Conservation (phyloP, 2,797 vertebrate species). For the Poecilia picta region DNA sequence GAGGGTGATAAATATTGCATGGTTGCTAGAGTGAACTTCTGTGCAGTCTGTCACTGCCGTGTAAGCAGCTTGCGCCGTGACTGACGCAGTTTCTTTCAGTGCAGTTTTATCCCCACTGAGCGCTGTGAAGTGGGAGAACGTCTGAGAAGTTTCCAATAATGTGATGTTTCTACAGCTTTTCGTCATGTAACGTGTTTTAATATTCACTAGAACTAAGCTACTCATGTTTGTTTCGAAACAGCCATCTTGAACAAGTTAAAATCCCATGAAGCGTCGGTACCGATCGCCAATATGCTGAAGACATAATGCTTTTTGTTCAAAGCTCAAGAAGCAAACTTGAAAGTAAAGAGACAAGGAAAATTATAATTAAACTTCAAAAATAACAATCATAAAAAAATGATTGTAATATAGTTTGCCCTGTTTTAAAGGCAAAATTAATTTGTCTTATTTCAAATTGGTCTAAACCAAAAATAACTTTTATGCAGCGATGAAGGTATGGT, state of each 20-base stretch:
- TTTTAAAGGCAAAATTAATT: too few relatives aligned
- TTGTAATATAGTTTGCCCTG: too few relatives aligned
- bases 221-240: slow-evolving; percentile 34
- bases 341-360: not conserved
- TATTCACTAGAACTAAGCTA: slow-evolving; percentile 22
- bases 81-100: slow-evolving; percentile 27
- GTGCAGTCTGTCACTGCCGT: slow-evolving; percentile 16
- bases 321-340: not conserved
- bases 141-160: slow-evolving; percentile 17
- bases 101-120: slow-evolving; percentile 8
- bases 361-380: too few relatives aligned
- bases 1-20: slow-evolving; percentile 54
- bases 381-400: too few relatives aligned
- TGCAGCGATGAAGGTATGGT: too few relatives aligned
- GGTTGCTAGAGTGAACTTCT: slow-evolving; percentile 45
- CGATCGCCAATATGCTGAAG: slow-evolving; percentile 16
- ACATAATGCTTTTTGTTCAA: not conserved
- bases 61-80: slow-evolving; percentile 13
- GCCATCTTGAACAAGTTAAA: slow-evolving; percentile 36
- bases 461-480: too few relatives aligned
- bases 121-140: slow-evolving; percentile 1
- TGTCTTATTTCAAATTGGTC: too few relatives aligned
- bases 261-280: slow-evolving; percentile 24
- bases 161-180: slow-evolving; percentile 28
- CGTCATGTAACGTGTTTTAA: slow-evolving; percentile 15